Percentiles rank a stretch among this genome's conserved stretches.
Conservation (phyloP, 2,113 vertebrate species). For the Elaphurus davidianus region DNA sequence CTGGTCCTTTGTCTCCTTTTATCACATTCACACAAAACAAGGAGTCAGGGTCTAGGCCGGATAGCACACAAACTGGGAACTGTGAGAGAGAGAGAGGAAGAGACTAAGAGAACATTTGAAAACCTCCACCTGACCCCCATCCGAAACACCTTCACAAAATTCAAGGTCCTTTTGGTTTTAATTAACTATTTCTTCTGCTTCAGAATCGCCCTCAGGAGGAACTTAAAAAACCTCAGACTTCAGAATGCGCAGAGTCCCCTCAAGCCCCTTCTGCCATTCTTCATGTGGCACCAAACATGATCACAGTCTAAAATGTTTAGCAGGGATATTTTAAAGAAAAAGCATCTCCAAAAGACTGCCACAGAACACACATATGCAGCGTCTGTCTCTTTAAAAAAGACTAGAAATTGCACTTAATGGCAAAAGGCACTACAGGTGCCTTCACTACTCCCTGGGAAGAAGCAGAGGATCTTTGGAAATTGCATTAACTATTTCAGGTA, state of each 20-base stretch:
- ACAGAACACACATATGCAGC: not conserved
- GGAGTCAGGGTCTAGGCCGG: not conserved
- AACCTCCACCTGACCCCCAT: not conserved
- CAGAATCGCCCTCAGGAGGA: slow-evolving; percentile 44
- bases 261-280: slow-evolving; percentile 26
- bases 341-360: not conserved
- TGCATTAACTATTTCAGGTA: not conserved
- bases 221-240: slow-evolving; percentile 45
- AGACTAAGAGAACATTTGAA: not conserved
- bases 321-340: slow-evolving; percentile 11
- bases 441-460: not conserved
- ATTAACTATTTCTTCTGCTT: slow-evolving; percentile 54
- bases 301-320: slow-evolving; percentile 1
- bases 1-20: not conserved
- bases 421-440: not conserved
- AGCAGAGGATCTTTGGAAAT: not conserved
- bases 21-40: not conserved
- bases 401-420: not conserved
- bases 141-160: slow-evolving; percentile 39
- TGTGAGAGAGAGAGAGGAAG: not conserved
- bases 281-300: not conserved
- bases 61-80: not conserved
- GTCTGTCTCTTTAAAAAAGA: not conserved
- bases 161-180: slow-evolving; percentile 61
- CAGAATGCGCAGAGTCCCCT: not conserved